A percentile compares a stretch with the other conserved stretches of the same genome.
Evolutionary conservation across 2,888 invertebrate genomes (phyloP).

Genomic region (Caenorhabditis wallacei): DNA sequence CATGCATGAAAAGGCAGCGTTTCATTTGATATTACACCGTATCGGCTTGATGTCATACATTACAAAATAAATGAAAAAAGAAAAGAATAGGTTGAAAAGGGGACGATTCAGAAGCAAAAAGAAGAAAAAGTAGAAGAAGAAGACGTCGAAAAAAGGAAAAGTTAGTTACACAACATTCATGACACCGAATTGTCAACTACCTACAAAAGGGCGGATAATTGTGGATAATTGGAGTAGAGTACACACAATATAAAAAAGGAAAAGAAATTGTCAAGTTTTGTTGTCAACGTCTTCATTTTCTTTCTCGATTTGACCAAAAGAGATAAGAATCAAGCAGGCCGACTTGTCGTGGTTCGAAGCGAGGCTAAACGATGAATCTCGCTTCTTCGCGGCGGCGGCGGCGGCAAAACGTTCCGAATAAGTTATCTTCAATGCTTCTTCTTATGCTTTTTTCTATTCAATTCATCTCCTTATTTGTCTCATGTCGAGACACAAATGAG

Average conservation of each 20-base stretch:
- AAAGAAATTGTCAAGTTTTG: conserved; percentile 31
- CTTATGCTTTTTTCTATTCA: conserved; percentile 14
- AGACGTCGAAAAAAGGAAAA: conserved; percentile 39
- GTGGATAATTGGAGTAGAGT: conserved; percentile 47
- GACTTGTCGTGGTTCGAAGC: conserved; percentile 23
- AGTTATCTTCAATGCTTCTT: conserved; percentile 38
- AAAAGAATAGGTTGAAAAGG: no score
- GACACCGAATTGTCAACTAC: background rate
- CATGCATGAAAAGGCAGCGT: conserved; percentile 32
- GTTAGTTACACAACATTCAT: conserved; percentile 38
- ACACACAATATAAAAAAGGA: conserved; percentile 13
- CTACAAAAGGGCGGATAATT: conserved; percentile 37
- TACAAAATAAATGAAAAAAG: conserved; percentile 15
- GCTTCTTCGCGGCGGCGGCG: conserved; percentile 23
- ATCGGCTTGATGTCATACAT: conserved; percentile 49
- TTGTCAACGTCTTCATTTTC: conserved; percentile 31
- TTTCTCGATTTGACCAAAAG: conserved; percentile 36
- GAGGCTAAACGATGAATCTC: conserved; percentile 23
- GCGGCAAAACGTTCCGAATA: conserved; percentile 46
- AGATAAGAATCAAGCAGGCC: conserved; percentile 60
- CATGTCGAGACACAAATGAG: conserved; percentile 13
- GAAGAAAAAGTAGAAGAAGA: conserved; percentile 28
- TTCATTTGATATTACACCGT: conserved; percentile 30
- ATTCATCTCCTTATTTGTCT: conserved; percentile 37
- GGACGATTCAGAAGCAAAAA: no score